Evolutionary conservation across 2,888 invertebrate genomes (phyloP).

Genomic region (Ophioninae sp.): DNA sequence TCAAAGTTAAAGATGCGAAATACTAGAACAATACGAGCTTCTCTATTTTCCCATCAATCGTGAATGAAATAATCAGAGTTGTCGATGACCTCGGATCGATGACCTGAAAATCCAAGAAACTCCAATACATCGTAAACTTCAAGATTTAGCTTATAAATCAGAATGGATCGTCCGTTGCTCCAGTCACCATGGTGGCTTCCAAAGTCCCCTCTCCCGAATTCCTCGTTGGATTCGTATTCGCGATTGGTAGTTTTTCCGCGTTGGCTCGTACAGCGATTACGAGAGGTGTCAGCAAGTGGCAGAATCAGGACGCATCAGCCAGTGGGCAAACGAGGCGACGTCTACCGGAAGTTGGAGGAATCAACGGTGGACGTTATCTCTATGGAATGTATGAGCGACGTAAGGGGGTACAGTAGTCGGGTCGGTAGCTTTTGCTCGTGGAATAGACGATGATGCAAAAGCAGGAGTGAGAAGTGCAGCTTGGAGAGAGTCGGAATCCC

Average conservation of each 20-base stretch:
- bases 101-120: no score
- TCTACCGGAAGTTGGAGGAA: background rate
- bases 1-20: no score
- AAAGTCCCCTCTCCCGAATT: constrained; percentile 56
- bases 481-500: background rate
- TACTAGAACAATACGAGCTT: no score
- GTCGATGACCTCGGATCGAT: no score
- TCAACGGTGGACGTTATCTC: background rate
- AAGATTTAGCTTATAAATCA: background rate
- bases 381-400: background rate
- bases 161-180: background rate
- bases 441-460: background rate
- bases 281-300: constrained; percentile 10
- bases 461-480: background rate
- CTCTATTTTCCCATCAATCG: no score
- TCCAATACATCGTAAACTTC: background rate
- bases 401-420: background rate
- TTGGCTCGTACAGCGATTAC: constrained; percentile 12
- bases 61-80: no score
- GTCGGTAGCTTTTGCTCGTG: background rate
- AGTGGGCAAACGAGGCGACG: background rate
- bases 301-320: constrained; percentile 18
- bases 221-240: constrained; percentile 66
- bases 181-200: constrained; percentile 23
- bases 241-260: constrained; percentile 47